Percentiles rank a stretch among this genome's conserved stretches.
phyloP scores from a whole-genome alignment of 2,797 vertebrate species.

The Cyclopterus lumpus region DNA sequence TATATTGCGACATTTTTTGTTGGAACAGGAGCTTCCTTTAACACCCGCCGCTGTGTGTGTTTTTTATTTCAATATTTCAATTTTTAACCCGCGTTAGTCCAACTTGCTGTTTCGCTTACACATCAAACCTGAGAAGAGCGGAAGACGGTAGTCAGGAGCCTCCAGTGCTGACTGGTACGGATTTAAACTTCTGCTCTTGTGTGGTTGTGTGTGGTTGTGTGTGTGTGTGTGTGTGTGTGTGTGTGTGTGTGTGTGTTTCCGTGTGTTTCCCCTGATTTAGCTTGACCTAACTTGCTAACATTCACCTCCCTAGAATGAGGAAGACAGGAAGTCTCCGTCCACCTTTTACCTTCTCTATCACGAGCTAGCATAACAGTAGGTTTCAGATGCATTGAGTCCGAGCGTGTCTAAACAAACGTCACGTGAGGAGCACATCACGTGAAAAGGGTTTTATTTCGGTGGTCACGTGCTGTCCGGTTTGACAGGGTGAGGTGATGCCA shows the following conservation, averaged over 20 bases:
- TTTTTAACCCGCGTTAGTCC: neutral
- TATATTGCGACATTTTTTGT: neutral
- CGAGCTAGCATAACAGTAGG: neutral
- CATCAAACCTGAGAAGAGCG: constrained; percentile 19
- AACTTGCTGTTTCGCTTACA: constrained; percentile 21
- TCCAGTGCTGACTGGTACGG: constrained; percentile 3
- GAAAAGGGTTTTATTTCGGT: neutral
- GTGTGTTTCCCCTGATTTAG: too few relatives aligned
- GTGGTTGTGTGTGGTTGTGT: neutral
- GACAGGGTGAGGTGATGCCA: neutral
- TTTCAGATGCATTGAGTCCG: neutral
- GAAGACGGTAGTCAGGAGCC: constrained; percentile 4
- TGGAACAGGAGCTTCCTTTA: neutral
- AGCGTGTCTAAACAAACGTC: neutral
- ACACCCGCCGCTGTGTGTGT: neutral
- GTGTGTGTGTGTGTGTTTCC: neutral
- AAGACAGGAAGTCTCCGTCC: neutral
- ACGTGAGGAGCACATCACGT: too few relatives aligned
- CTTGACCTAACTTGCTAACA: too few relatives aligned
- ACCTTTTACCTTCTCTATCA: neutral
- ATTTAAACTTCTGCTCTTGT: neutral
- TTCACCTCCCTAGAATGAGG: too few relatives aligned
- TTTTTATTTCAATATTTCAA: neutral
- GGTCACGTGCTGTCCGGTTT: neutral
- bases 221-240: too few relatives aligned